A percentile compares a stretch with the other conserved stretches of the same genome.
phyloP scores from a whole-genome alignment of 2,888 invertebrate species.

The Perithous albicinctus region DNA sequence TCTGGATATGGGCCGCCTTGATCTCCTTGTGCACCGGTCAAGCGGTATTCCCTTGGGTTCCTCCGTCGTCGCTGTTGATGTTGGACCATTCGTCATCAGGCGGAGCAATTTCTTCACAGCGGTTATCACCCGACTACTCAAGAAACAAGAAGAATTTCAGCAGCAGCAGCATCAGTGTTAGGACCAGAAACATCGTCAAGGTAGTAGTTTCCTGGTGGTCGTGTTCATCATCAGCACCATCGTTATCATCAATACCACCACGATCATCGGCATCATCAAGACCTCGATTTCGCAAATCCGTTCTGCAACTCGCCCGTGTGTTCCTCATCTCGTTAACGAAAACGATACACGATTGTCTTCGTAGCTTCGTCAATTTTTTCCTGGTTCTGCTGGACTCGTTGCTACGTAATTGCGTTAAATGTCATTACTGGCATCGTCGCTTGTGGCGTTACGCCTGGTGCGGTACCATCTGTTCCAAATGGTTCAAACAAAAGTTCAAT shows the following conservation, averaged over 20 bases:
- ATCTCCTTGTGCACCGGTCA: slow-evolving; percentile 83
- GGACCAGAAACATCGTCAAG: slow-evolving; percentile 28
- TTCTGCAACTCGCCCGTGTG: slow-evolving; percentile 49
- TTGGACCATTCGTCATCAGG: slow-evolving; percentile 29
- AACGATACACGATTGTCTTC: slow-evolving; percentile 43
- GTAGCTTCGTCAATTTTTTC: slow-evolving; percentile 49
- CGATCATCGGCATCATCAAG: slow-evolving; percentile 26
- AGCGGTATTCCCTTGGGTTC: slow-evolving; percentile 71
- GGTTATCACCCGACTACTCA: not conserved
- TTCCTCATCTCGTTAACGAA: slow-evolving; percentile 49
- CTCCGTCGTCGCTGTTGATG: slow-evolving; percentile 60
- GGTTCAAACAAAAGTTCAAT: slow-evolving; percentile 21
- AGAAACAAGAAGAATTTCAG: slow-evolving; percentile 18
- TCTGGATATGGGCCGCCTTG: slow-evolving; percentile 84
- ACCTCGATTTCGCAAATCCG: slow-evolving; percentile 36
- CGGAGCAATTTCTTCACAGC: slow-evolving; percentile 44
- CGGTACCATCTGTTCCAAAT: not conserved
- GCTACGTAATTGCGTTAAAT: slow-evolving; percentile 22
- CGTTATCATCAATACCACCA: slow-evolving; percentile 25
- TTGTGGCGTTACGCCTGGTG: not conserved
- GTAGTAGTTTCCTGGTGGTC: slow-evolving; percentile 35
- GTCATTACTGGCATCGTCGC: not conserved
- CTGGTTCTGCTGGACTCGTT: slow-evolving; percentile 19
- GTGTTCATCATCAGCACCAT: slow-evolving; percentile 38
- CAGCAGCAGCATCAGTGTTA: slow-evolving; percentile 17